phyloP scores from a whole-genome alignment of 2,888 invertebrate genomes.

The Calliopum simillimum region DNA sequence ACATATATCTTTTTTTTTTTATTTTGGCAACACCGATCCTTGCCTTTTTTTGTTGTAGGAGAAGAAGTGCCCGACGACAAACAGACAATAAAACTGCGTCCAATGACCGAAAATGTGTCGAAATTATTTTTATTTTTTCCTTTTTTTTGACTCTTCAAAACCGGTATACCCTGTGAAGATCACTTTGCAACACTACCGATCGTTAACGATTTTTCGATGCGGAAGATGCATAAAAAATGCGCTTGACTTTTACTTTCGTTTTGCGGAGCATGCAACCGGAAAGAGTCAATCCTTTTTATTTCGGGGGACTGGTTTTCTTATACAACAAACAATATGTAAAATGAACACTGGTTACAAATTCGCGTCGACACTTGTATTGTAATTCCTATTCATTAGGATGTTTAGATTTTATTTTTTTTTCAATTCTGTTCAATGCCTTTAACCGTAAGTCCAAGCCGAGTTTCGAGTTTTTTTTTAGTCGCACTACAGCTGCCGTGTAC shows the following conservation, averaged over 20 bases:
- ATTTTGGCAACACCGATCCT: slow-evolving; percentile 17
- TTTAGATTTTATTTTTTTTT: slow-evolving; percentile 10
- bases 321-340: too few relatives aligned
- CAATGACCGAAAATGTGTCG: slow-evolving; percentile 16
- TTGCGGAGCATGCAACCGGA: slow-evolving; percentile 1
- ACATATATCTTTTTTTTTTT: background rate
- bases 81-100: slow-evolving; percentile 2
- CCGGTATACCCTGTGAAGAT: slow-evolving; percentile 15
- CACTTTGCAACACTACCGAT: background rate
- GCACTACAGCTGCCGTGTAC: background rate
- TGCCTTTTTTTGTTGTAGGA: background rate
- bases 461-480: background rate
- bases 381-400: too few relatives aligned
- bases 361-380: too few relatives aligned
- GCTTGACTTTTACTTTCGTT: slow-evolving; percentile 26
- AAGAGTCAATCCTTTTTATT: background rate
- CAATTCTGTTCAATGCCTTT: background rate
- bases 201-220: background rate
- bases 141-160: background rate
- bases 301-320: too few relatives aligned
- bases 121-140: background rate
- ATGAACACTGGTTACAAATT: too few relatives aligned
- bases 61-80: background rate
- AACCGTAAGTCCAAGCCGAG: background rate
- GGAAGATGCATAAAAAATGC: slow-evolving; percentile 14